Conservation (phyloP, 2,113 vertebrate species). For the Columba janthina region DNA sequence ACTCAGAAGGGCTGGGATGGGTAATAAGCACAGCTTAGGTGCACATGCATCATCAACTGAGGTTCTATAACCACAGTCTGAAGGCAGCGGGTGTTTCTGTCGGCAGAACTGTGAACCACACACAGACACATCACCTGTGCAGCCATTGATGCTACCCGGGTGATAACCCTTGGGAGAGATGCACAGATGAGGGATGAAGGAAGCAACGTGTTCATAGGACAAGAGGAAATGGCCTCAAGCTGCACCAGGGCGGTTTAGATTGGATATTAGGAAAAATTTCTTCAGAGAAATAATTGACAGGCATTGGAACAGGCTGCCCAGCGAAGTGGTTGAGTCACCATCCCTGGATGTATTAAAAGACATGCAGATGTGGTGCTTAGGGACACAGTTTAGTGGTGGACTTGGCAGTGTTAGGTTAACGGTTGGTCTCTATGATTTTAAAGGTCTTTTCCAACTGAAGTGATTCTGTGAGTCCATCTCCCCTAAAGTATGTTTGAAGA, state of each 20-base stretch:
- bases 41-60: not conserved
- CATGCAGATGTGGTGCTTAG: too few relatives aligned
- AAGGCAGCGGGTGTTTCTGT: not conserved
- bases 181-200: not conserved
- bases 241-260: too few relatives aligned
- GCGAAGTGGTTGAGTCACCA: too few relatives aligned
- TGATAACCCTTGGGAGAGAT: not conserved
- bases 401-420: too few relatives aligned
- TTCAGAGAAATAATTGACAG: too few relatives aligned
- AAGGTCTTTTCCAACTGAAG: too few relatives aligned
- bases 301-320: too few relatives aligned
- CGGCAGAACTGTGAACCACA: not conserved
- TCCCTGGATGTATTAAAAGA: too few relatives aligned
- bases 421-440: too few relatives aligned
- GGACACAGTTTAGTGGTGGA: too few relatives aligned
- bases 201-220: not conserved
- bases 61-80: not conserved
- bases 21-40: not conserved
- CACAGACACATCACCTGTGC: not conserved
- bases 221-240: too few relatives aligned
- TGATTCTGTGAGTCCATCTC: not conserved
- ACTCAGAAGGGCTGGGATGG: not conserved
- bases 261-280: too few relatives aligned
- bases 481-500: not conserved
- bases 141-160: not conserved